Conservation (phyloP, 2,888 invertebrate species). For the Hololepta plana region DNA sequence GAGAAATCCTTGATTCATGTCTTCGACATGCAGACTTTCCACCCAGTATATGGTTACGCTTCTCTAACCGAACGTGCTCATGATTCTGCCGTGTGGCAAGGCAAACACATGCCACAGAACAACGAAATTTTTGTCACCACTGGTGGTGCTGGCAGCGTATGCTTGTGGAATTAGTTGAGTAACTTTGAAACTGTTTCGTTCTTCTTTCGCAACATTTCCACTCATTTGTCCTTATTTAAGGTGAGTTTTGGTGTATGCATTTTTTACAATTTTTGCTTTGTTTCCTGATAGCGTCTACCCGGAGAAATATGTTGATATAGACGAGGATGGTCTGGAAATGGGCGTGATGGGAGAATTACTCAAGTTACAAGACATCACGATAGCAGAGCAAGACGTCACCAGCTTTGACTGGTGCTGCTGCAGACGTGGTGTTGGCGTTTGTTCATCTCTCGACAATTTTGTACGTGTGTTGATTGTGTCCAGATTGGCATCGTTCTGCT, state of each 20-base stretch:
- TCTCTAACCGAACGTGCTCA: conserved; percentile 34
- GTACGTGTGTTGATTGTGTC: conserved; percentile 75
- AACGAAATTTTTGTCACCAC: conserved; percentile 81
- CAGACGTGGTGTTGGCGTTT: conserved; percentile 71
- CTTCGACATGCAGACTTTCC: conserved; percentile 77
- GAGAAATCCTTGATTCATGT: conserved; percentile 80
- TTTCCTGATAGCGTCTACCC: conserved; percentile 82
- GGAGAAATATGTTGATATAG: conserved; percentile 47
- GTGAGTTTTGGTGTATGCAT: too few relatives aligned
- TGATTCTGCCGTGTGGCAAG: conserved; percentile 74
- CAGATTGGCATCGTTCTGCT: conserved; percentile 72
- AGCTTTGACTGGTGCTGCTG: conserved; percentile 86
- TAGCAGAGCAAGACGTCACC: conserved; percentile 78
- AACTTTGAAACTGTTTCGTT: conserved; percentile 16
- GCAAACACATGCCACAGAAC: conserved; percentile 82
- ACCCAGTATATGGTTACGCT: conserved; percentile 73
- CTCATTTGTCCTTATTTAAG: too few relatives aligned
- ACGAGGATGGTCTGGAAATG: conserved; percentile 47
- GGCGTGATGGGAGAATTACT: conserved; percentile 63
- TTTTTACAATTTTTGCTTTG: too few relatives aligned
- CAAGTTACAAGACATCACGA: conserved; percentile 58
- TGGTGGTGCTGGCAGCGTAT: conserved; percentile 78
- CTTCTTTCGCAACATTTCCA: too few relatives aligned
- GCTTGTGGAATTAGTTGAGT: conserved; percentile 92
- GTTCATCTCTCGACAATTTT: conserved; percentile 83